Conservation (phyloP, 92 coral and sea anemone genomes). For the Anthopleura xanthogrammica region DNA sequence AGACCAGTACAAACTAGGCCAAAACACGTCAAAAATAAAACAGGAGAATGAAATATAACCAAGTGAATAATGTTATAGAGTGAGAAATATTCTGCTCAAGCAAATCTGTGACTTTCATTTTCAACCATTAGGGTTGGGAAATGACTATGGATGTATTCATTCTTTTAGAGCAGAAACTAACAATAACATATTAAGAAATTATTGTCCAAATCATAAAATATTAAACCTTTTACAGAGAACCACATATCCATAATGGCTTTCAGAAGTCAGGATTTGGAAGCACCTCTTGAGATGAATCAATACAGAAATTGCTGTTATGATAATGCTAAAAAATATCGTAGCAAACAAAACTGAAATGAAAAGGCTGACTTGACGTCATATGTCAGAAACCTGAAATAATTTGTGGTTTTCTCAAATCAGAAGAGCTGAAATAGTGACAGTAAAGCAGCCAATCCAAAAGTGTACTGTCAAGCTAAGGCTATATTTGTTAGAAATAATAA, state of each 20-base stretch:
- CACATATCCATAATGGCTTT: not conserved
- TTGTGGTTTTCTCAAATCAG: not conserved
- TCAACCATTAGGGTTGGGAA: not conserved
- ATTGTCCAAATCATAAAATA: not conserved
- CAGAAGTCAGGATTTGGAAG: not conserved
- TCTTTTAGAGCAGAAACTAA: not conserved
- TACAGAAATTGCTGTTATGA: not conserved
- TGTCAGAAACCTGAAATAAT: constrained; percentile 1
- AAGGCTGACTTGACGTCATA: not conserved
- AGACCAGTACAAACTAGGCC: no score
- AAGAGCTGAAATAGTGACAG: not conserved
- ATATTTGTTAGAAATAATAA: not conserved
- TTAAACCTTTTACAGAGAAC: not conserved
- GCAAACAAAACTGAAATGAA: constrained; percentile 7
- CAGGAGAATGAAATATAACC: no score
- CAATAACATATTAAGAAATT: not conserved
- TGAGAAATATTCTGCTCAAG: not conserved
- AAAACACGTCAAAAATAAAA: no score
- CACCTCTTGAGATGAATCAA: not conserved
- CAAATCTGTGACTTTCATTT: not conserved
- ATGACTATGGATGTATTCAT: not conserved
- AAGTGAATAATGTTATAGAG: not conserved
- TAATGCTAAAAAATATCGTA: not conserved
- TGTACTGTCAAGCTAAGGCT: not conserved
- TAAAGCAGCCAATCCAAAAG: not conserved